Evolutionary conservation across 2,888 invertebrate genomes (phyloP), one percentile per base, ranked within the genome.

Genomic region (Sepiola atlantica): DNA sequence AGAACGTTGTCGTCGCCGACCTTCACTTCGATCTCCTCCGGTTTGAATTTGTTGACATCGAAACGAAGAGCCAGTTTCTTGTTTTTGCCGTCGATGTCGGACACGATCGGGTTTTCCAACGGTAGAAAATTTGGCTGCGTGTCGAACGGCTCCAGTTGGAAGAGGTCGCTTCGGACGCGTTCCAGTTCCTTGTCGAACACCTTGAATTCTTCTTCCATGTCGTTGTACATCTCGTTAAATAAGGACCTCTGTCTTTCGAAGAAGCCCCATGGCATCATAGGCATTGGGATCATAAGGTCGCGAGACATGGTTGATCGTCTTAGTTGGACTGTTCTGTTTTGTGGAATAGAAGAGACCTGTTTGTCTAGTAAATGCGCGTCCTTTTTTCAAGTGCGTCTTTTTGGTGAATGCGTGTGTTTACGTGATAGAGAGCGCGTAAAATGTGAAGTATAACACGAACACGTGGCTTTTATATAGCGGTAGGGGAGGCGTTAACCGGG

Each of bases 1-100:
- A 99, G 98, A 98, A 99, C 99, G 98, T 99, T 99, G 98, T 99
- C 99, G 98, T 99, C 99, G 96, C 99, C 99, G 96, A 99, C 99
- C 98, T 99, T 99, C 96, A 99, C 99, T 97, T 99, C 99, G 97
- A 99, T 99, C 98, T 99, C 99, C 97, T 99, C 99, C 4, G 98
- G 98, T 94, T 98, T 98, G 98, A 99, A 99, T 97, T 99, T 99
- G 97, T 99, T 99, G 96, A 99, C 99, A 97, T 99, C 99, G 97
- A 99, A 99, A 97, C 99, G 98, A 54, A 99, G 98, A 97, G 99
- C 99, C 96, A 99, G 98, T 97, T 96, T 95, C 94, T 98, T 98
- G 98, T 99, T 99, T 45, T 45, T 99, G 98, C 98, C 99, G 97
- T 99, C 99, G 10, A 94, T 94, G 94, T 96, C 96, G 21, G 95